Percentiles rank a stretch among this genome's conserved stretches.
These are phyloP conservation scores for Mimachlamys varia DNA, from an alignment of 2,888 invertebrate genomes.

Conservation along the genomic window DNA sequence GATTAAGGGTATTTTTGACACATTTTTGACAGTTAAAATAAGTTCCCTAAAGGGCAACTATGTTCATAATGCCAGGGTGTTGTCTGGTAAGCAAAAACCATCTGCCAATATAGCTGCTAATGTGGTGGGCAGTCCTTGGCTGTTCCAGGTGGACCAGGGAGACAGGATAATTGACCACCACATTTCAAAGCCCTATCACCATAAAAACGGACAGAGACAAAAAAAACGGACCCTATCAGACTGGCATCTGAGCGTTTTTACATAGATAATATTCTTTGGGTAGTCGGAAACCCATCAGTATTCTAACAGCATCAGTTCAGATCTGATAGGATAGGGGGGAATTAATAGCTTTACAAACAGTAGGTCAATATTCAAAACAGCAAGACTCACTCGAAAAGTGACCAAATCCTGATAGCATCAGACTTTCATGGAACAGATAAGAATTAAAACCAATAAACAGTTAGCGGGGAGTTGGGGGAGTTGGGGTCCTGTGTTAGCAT, in stretches of 20 bases:
- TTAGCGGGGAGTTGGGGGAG: too few species aligned
- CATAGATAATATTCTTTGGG: background rate
- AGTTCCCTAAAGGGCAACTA: slow-evolving; percentile 9
- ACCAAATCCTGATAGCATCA: background rate
- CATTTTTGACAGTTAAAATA: slow-evolving; percentile 33
- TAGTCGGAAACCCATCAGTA: background rate
- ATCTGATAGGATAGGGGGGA: background rate
- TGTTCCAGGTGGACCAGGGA: background rate
- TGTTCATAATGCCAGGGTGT: background rate
- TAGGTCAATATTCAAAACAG: slow-evolving; percentile 20
- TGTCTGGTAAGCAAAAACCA: slow-evolving; percentile 12
- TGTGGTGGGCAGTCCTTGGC: background rate
- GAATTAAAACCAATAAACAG: background rate
- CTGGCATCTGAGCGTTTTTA: background rate
- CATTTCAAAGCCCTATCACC: slow-evolving; percentile 18
- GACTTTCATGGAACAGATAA: background rate
- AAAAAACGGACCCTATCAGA: background rate
- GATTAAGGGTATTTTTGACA: slow-evolving; percentile 11
- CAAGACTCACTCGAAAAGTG: slow-evolving; percentile 1
- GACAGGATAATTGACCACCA: background rate
- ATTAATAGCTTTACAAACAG: slow-evolving; percentile 23
- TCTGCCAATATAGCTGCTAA: background rate
- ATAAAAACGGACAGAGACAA: background rate
- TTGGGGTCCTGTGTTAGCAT: background rate
- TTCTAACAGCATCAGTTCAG: background rate